Evolutionary conservation across 1,140 invertebrate species (phyloP).

Genomic region (Cryptotermes secundus): DNA sequence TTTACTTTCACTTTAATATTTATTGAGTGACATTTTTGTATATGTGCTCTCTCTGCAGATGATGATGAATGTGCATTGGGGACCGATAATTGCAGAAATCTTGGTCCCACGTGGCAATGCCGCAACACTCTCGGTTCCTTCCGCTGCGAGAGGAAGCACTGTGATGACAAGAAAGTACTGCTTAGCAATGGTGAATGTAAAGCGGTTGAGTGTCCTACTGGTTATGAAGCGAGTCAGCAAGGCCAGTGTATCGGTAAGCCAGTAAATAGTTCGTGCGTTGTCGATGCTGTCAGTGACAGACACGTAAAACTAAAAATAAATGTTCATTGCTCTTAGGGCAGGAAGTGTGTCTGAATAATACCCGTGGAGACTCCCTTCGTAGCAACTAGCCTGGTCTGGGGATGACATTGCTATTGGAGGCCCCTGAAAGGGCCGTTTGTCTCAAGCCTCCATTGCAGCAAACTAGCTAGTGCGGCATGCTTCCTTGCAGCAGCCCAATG

Average conservation of each 20-base stretch:
- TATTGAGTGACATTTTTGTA: conserved; percentile 16
- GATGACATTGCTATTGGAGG: no score
- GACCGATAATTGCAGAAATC: conserved; percentile 72
- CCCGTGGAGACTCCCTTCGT: no score
- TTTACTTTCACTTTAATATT: not conserved
- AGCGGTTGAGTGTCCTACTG: conserved; percentile 48
- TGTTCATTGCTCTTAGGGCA: no score
- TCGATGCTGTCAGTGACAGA: no score
- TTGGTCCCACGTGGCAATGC: conserved; percentile 73
- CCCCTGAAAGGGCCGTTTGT: no score
- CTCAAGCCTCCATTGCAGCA: no score
- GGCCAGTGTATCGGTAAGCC: conserved; percentile 54
- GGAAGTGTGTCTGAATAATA: no score
- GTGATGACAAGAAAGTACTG: conserved; percentile 46
- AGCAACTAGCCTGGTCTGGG: no score
- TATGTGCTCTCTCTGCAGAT: conserved; percentile 56
- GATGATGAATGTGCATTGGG: conserved; percentile 87
- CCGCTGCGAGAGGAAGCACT: conserved; percentile 64
- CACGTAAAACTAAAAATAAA: no score
- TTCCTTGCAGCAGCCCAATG: no score
- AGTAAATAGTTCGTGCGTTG: not conserved
- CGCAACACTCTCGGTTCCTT: conserved; percentile 82
- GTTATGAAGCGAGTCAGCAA: conserved; percentile 49
- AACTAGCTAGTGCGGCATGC: no score
- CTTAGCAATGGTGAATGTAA: conserved; percentile 41